Percentiles rank a stretch among this genome's conserved stretches.
Evolutionary conservation across 1,140 invertebrate species (phyloP).

Genomic region (Drosophila leontia): DNA sequence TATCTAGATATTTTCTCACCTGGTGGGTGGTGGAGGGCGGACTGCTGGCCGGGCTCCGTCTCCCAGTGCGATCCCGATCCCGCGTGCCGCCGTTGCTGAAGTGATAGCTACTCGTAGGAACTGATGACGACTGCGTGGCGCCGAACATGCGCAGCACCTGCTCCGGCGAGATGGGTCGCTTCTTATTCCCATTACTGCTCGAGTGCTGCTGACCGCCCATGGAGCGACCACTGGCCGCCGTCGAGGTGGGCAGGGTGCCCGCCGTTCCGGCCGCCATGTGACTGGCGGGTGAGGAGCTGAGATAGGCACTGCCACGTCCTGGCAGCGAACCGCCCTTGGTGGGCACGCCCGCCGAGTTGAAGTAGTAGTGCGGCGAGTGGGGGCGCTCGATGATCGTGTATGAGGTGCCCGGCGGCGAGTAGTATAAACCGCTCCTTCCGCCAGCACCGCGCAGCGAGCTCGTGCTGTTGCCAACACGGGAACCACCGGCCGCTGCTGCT

Average conservation of each 20-base stretch:
- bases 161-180: constrained; percentile 91
- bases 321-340: constrained; percentile 84
- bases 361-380: constrained; percentile 88
- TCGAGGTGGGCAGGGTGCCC: constrained; percentile 81
- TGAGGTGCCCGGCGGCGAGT: constrained; percentile 90
- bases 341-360: constrained; percentile 84
- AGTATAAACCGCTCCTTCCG: constrained; percentile 88
- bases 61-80: constrained; percentile 82
- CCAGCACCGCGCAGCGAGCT: constrained; percentile 76
- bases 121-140: constrained; percentile 85
- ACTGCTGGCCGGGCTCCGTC: constrained; percentile 90
- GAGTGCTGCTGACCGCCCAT: constrained; percentile 46
- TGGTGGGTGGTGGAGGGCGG: constrained; percentile 90
- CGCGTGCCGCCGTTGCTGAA: constrained; percentile 83
- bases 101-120: constrained; percentile 85
- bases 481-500: constrained; percentile 56
- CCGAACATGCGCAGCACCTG: constrained; percentile 90
- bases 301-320: constrained; percentile 87
- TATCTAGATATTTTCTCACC: constrained; percentile 64
- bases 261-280: constrained; percentile 85
- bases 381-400: constrained; percentile 94
- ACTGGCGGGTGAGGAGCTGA: constrained; percentile 86
- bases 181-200: constrained; percentile 86
- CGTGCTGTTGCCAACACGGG: constrained; percentile 81
- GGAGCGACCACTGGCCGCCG: constrained; percentile 67